phyloP scores from a whole-genome alignment of 1,140 invertebrate genomes.

The Bombus sibiricus region DNA sequence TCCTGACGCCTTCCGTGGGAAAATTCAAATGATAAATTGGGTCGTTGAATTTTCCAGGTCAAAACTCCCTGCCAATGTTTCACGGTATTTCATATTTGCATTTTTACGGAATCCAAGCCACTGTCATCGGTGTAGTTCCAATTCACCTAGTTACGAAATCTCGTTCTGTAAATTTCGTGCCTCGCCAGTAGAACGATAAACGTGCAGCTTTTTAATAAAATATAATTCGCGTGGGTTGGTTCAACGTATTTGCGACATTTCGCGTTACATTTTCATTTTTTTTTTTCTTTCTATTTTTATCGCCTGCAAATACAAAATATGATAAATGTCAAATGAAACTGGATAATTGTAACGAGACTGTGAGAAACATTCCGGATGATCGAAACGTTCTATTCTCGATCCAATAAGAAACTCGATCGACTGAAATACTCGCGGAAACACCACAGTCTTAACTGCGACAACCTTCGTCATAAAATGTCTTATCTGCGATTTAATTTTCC shows the following conservation, averaged over 20 bases:
- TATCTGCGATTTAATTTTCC: conserved; percentile 17
- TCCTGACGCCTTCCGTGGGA: neutral
- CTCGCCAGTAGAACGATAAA: neutral
- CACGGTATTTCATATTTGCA: conserved; percentile 2
- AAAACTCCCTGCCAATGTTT: neutral
- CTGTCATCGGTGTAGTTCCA: neutral
- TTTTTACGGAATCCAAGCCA: neutral
- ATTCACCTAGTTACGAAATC: conserved; percentile 3
- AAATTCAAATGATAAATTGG: neutral
- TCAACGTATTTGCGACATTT: neutral
- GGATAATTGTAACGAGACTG: no score
- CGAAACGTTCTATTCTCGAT: neutral
- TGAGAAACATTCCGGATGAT: neutral
- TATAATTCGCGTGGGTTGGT: neutral
- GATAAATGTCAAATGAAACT: neutral
- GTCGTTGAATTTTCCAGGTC: neutral
- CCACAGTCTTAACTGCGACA: neutral
- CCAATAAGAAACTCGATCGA: no score
- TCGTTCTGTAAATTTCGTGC: neutral
- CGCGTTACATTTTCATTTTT: no score
- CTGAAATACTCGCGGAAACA: neutral
- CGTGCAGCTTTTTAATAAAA: neutral
- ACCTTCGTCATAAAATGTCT: neutral
- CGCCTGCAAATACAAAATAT: no score
- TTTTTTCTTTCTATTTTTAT: no score